These are phyloP conservation scores for Trachythela sp. DNA, from an alignment of 64 coral and sea anemone genomes.

Conservation along the genomic window DNA sequence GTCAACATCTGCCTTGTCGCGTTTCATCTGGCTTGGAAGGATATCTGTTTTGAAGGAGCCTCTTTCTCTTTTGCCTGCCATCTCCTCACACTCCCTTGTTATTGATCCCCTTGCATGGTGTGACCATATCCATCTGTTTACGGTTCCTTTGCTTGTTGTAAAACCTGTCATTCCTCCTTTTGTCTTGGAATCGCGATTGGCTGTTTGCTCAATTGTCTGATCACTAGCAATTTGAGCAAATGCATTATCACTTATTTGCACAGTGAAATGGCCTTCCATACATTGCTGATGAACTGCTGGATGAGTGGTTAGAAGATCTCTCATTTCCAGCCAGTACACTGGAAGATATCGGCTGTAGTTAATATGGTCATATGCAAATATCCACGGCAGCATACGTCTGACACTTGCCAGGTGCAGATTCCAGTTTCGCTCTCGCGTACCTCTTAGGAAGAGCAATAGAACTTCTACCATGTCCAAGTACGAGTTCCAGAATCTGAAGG, in stretches of 20 bases:
- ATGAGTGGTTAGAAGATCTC: background rate
- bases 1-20: background rate
- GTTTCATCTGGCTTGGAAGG: background rate
- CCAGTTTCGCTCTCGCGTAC: background rate
- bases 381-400: background rate
- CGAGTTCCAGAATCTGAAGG: background rate
- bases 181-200: background rate
- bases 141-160: background rate
- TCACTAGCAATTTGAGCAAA: background rate
- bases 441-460: background rate
- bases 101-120: background rate
- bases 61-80: background rate
- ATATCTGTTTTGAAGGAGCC: background rate
- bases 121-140: background rate
- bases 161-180: background rate
- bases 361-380: slow-evolving; percentile 12
- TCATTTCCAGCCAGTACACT: background rate
- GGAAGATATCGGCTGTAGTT: background rate
- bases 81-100: background rate
- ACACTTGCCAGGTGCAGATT: background rate
- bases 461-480: background rate
- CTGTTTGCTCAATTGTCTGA: background rate
- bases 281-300: no score
- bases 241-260: background rate
- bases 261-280: background rate